Evolutionary conservation across 2,888 invertebrate genomes (phyloP).

Genomic region (Pterobdella sp.): DNA sequence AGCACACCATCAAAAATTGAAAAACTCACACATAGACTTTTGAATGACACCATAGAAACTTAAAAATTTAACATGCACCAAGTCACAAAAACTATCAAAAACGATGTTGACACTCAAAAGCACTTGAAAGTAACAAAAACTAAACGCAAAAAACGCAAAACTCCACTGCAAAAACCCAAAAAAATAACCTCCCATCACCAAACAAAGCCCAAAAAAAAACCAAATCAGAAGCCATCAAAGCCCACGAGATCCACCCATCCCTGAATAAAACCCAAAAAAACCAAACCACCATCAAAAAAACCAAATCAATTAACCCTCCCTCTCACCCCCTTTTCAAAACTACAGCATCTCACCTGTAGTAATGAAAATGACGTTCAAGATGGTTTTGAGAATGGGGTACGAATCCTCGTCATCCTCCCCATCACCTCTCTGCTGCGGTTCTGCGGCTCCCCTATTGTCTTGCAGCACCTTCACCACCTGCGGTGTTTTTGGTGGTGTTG

Average conservation of each 20-base stretch:
- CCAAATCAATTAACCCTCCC: no score
- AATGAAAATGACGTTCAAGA: constrained; percentile 45
- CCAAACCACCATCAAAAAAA: no score
- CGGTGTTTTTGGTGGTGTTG: neutral
- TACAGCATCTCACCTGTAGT: constrained; percentile 42
- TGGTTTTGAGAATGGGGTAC: constrained; percentile 42
- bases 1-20: no score
- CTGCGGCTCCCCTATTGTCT: constrained; percentile 40
- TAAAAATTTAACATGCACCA: no score
- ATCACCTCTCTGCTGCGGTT: constrained; percentile 28
- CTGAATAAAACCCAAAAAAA: neutral
- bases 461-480: constrained; percentile 35
- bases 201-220: neutral
- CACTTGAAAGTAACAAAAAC: no score
- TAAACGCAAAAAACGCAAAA: no score
- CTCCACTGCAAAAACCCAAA: no score
- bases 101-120: no score
- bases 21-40: no score
- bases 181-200: neutral
- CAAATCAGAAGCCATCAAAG: neutral
- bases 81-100: no score
- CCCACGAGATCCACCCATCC: neutral
- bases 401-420: constrained; percentile 34
- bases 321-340: no score
- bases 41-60: no score